These are phyloP conservation scores for Neodon shergylaensis DNA, from an alignment of 2,113 vertebrate genomes.

Conservation along the genomic window DNA sequence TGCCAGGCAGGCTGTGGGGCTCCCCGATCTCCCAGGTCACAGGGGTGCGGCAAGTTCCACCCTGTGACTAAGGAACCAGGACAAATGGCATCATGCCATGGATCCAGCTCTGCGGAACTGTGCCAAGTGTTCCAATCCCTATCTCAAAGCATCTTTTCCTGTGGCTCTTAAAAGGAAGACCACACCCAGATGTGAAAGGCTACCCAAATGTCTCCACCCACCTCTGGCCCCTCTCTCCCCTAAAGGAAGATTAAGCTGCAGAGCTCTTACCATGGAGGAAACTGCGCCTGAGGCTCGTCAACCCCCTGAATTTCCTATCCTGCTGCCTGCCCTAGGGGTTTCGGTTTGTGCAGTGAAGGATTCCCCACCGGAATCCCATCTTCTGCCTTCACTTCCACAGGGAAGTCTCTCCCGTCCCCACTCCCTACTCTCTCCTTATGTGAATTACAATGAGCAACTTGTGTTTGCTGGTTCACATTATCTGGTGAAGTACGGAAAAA, in stretches of 20 bases:
- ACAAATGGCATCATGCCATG: background rate
- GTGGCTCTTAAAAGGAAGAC: background rate
- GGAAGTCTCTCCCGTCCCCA: background rate
- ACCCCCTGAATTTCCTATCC: background rate
- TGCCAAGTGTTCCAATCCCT: background rate
- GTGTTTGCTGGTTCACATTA: background rate
- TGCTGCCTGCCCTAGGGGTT: background rate
- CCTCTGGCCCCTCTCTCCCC: background rate
- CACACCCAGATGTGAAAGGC: background rate
- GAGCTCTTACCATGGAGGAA: background rate
- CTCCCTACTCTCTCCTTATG: background rate
- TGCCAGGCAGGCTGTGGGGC: background rate
- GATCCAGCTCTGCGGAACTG: background rate
- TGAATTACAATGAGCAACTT: background rate
- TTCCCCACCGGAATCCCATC: background rate
- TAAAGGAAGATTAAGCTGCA: background rate
- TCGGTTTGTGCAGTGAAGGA: background rate
- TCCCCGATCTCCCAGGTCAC: background rate
- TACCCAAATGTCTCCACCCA: background rate
- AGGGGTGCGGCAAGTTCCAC: background rate
- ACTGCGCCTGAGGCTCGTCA: background rate
- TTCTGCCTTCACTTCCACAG: background rate
- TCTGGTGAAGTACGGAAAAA: background rate
- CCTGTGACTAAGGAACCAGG: background rate
- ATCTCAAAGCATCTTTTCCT: background rate